These are phyloP conservation scores for Haliclona indistincta DNA, from an alignment of 37 sponge, comb jelly and placozoan species.

Conservation along the genomic window DNA sequence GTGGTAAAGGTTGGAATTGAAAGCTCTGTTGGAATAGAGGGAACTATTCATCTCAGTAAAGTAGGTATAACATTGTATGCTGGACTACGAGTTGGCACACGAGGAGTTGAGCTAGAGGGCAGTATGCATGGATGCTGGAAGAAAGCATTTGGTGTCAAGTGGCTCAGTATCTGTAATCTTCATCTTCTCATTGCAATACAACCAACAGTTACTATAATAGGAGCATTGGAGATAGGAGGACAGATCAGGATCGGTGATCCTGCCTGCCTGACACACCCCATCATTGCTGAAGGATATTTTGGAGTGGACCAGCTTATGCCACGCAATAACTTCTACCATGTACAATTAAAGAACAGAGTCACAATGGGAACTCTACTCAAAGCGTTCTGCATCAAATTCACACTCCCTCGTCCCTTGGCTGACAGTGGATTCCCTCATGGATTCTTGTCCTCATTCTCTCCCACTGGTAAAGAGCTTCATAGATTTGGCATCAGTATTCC, in stretches of 20 bases:
- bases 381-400: no score
- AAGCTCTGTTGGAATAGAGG: no score
- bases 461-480: background rate
- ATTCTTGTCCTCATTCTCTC: conserved; percentile 16
- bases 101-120: conserved; percentile 11
- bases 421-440: conserved; percentile 47
- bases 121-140: no score
- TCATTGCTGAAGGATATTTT: conserved; percentile 17
- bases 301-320: conserved; percentile 6
- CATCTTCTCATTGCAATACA: no score
- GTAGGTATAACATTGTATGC: conserved; percentile 18
- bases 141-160: no score
- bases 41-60: background rate
- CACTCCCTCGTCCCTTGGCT: conserved; percentile 21
- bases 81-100: background rate
- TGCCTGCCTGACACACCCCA: conserved; percentile 6
- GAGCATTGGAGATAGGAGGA: no score
- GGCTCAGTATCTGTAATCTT: no score
- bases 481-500: conserved; percentile 17
- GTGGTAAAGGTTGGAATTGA: no score
- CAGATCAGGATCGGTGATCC: no score
- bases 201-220: no score
- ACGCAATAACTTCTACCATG: conserved; percentile 26
- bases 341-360: no score
- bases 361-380: no score